Percentiles rank a stretch among this genome's conserved stretches.
These are phyloP conservation scores for Clitarchus hookeri DNA, from an alignment of 2,888 invertebrate species.

Conservation along the genomic window DNA sequence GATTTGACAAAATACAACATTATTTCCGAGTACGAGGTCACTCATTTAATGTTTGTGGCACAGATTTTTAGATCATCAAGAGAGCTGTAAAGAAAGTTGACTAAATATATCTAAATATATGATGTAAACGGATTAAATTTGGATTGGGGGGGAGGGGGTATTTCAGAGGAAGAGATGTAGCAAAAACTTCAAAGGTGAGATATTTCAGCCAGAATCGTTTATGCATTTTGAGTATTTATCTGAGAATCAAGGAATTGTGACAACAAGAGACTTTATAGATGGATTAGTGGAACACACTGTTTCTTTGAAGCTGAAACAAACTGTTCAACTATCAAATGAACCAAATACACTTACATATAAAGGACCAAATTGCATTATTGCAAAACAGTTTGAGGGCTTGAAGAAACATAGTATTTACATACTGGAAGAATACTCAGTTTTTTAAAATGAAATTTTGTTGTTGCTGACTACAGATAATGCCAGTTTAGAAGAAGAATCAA, in stretches of 20 bases:
- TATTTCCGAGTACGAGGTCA: background rate
- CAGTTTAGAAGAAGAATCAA: no score
- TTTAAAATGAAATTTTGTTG: no score
- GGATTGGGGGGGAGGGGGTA: background rate
- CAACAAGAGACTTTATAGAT: background rate
- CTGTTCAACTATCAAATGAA: background rate
- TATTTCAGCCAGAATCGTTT: background rate
- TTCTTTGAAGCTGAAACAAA: background rate
- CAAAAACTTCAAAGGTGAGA: background rate
- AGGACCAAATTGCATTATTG: background rate
- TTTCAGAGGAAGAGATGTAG: background rate
- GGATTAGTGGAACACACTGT: background rate
- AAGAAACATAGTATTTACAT: no score
- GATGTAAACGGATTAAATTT: background rate
- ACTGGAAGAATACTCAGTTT: no score
- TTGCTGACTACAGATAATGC: no score
- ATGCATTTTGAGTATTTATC: background rate
- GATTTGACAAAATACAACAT: background rate
- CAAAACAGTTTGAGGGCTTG: background rate
- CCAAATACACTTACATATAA: no score
- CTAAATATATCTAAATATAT: background rate
- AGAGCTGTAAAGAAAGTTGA: background rate
- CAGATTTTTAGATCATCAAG: background rate
- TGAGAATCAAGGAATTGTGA: background rate
- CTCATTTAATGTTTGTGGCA: background rate